Evolutionary conservation across 35 echinoderm and acorn worm species (phyloP).

Genomic region (Patiria miniata): DNA sequence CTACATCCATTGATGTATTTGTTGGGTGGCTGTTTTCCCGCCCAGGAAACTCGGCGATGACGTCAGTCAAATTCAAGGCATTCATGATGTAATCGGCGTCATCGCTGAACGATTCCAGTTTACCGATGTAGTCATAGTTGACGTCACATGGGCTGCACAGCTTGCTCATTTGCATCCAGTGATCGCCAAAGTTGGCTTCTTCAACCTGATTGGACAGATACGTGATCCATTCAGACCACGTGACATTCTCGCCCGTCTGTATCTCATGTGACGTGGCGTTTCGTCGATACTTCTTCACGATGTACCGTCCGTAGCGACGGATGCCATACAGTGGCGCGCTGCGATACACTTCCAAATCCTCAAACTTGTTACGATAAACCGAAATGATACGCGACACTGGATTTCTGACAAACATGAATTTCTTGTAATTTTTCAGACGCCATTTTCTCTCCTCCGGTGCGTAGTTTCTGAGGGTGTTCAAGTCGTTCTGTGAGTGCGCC

Average conservation of each 20-base stretch:
- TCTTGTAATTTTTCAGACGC: constrained; percentile 38
- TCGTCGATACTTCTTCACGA: constrained; percentile 55
- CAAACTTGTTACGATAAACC: constrained; percentile 60
- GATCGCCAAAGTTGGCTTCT: constrained; percentile 40
- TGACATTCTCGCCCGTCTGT: constrained; percentile 48
- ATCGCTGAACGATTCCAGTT: constrained; percentile 53
- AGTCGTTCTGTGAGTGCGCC: constrained; percentile 41
- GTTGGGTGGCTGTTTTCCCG: constrained; percentile 53
- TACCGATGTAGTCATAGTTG: constrained; percentile 60
- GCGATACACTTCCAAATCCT: constrained; percentile 38
- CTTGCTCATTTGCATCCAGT: constrained; percentile 66
- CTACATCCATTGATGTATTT: constrained; percentile 1
- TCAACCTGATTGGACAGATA: constrained; percentile 51
- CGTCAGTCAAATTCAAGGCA: not conserved
- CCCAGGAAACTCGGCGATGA: constrained; percentile 23
- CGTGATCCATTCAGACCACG: constrained; percentile 53
- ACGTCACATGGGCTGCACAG: constrained; percentile 61
- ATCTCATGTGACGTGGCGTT: constrained; percentile 21
- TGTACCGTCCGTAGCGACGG: constrained; percentile 22
- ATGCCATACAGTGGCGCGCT: constrained; percentile 14
- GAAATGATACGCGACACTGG: constrained; percentile 63
- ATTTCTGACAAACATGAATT: constrained; percentile 65
- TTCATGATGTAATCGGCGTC: constrained; percentile 58
- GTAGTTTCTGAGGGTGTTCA: constrained; percentile 30
- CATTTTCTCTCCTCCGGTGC: not conserved